Percentiles rank a stretch among this genome's conserved stretches.
These are phyloP conservation scores for Scrobipalpa atriplicella DNA, from an alignment of 2,888 invertebrate species.

Conservation along the genomic window DNA sequence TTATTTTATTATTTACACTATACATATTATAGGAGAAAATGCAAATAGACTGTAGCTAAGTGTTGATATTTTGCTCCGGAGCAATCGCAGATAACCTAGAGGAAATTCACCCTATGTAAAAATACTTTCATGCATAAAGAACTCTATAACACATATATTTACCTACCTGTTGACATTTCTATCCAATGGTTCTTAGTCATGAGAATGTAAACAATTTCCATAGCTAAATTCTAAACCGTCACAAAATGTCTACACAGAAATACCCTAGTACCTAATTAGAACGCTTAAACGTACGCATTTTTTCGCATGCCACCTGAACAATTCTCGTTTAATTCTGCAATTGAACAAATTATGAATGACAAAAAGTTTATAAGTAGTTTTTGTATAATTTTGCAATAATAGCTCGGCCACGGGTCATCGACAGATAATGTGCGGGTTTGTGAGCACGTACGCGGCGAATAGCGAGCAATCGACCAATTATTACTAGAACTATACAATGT, in stretches of 20 bases:
- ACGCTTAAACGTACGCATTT: neutral
- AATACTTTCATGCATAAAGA: no score
- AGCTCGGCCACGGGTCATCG: slow-evolving; percentile 23
- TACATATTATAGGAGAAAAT: no score
- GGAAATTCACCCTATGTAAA: neutral
- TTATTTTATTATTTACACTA: no score
- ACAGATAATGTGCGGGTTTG: slow-evolving; percentile 14
- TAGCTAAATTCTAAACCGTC: neutral
- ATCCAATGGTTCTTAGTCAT: neutral
- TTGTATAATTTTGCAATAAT: slow-evolving; percentile 20
- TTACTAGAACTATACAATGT: slow-evolving; percentile 18
- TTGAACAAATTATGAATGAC: slow-evolving; percentile 18
- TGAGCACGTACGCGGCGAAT: slow-evolving; percentile 21
- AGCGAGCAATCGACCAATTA: slow-evolving; percentile 21
- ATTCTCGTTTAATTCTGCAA: slow-evolving; percentile 31
- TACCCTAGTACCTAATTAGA: neutral
- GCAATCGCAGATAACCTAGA: no score
- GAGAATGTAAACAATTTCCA: neutral
- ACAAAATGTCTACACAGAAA: neutral
- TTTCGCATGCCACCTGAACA: neutral
- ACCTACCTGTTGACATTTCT: slow-evolving; percentile 3
- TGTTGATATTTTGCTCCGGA: no score
- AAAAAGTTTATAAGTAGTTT: slow-evolving; percentile 18
- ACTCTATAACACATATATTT: no score
- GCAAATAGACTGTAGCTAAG: no score